Conservation (phyloP, 2,113 vertebrate species). For the Greenwoodochromis staneri region DNA sequence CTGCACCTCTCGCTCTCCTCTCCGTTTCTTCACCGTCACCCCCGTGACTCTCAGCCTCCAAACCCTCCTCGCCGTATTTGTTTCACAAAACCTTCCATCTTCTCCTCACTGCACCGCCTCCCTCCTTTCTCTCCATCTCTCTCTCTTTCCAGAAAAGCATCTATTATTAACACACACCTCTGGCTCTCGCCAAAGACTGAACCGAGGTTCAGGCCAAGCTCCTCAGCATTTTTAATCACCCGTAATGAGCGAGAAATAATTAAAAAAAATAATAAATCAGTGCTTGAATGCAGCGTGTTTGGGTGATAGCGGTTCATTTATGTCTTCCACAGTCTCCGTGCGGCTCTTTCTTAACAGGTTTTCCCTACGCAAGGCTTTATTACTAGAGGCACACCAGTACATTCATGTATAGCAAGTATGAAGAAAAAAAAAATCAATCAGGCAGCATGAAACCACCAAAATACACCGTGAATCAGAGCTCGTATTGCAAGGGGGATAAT, state of each 20-base stretch:
- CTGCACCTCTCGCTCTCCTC: not conserved
- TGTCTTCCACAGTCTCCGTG: not conserved
- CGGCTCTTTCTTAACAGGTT: not conserved
- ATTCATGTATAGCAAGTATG: not conserved
- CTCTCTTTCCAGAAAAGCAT: slow-evolving; percentile 39
- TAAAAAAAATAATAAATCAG: not conserved
- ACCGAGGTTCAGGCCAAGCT: slow-evolving; percentile 37
- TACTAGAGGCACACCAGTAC: not conserved
- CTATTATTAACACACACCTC: slow-evolving; percentile 69
- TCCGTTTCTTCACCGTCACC: slow-evolving; percentile 11
- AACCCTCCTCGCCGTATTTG: slow-evolving; percentile 20
- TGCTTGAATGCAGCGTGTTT: slow-evolving; percentile 5
- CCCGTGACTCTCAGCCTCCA: slow-evolving; percentile 9
- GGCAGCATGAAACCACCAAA: slow-evolving; percentile 3
- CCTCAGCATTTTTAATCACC: slow-evolving; percentile 60
- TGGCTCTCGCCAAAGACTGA: slow-evolving; percentile 43
- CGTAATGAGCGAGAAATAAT: slow-evolving; percentile 51
- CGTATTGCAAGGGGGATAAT: slow-evolving; percentile 9
- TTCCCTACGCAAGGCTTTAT: not conserved
- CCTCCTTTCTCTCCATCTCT: not conserved
- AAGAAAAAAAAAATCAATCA: slow-evolving; percentile 45
- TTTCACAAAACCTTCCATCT: slow-evolving; percentile 54
- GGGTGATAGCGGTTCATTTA: slow-evolving; percentile 30
- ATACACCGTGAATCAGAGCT: slow-evolving; percentile 3
- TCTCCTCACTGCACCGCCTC: not conserved